Evolutionary conservation across 53 echinoderm and acorn worm species (phyloP).

Genomic region (Mesocentrotus franciscanus): DNA sequence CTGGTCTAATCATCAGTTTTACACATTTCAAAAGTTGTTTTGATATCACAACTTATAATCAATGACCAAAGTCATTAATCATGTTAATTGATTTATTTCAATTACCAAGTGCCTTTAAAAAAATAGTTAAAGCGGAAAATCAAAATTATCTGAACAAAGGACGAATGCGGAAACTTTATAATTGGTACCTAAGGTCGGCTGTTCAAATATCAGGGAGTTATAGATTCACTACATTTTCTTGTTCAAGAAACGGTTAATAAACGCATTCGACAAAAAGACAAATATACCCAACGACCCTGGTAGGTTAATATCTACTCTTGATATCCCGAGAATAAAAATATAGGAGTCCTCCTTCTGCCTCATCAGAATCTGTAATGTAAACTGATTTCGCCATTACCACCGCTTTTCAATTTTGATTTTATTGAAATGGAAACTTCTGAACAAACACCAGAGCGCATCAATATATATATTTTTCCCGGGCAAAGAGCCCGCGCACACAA

Average conservation of each 20-base stretch:
- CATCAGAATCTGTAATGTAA: constrained; percentile 48
- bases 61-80: neutral
- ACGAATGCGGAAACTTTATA: neutral
- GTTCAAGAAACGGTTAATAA: neutral
- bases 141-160: too few relatives aligned
- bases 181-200: neutral
- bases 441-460: constrained; percentile 54
- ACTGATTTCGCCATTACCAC: constrained; percentile 56
- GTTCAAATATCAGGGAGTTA: neutral
- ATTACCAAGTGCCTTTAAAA: neutral
- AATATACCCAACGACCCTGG: constrained; percentile 26
- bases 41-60: neutral
- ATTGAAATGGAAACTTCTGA: constrained; percentile 58
- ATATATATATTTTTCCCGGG: constrained; percentile 25
- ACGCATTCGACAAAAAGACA: constrained; percentile 28
- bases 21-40: neutral
- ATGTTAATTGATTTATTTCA: constrained; percentile 8
- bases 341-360: neutral
- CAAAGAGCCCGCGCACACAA: constrained; percentile 13
- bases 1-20: neutral
- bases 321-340: neutral
- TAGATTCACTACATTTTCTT: neutral
- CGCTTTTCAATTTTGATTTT: constrained; percentile 54
- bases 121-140: neutral
- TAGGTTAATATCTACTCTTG: constrained; percentile 42